Evolutionary conservation across 2,113 vertebrate genomes (phyloP), one percentile per base, ranked within the genome.

Genomic region (Aspiorhynchus laticeps): DNA sequence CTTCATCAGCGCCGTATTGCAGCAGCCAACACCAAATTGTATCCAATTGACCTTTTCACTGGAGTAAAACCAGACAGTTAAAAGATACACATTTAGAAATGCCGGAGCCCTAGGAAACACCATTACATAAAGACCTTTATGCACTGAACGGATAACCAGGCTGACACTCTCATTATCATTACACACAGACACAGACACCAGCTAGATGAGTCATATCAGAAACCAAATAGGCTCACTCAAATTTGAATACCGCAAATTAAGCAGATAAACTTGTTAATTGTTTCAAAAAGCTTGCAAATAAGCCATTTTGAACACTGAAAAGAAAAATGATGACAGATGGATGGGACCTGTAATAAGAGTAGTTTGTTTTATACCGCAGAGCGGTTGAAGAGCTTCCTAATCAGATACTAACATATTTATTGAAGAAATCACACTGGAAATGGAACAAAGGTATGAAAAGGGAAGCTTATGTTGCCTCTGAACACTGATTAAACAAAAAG

Each of bases 1-100:
- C 33, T 28, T 78, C 73, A 43, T 85, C 74, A 48, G 38, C 11
- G 0, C 12, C 33, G 17, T 43, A 56, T 46, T 21, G 51, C 65
- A 61, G 17, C 65, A 81, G 41, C 17, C 51, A 80, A 59, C 11
- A 12, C 19, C 24, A 79, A 51, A 86, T 81, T 46, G 73, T 74
- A 86, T 81, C 26, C 67, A 73, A 71, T 63, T 43, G 48, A 86
- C 69, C 85, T 86, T 86, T 86, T 61, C 7, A 48, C 59, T 51
- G 46, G n/a, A n/a, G 38, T 56, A 63, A 71, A 63, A 80, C 63
- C 84, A 86, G 75, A 67, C 38, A 67, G 38, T 82, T 65, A 82
- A 81, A 43, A 81, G 36, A 82, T 65, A 21, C 80, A 81, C 59
- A 67, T 41, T 65, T 3, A 46, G 38, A 82, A 80, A 61, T n/a